These are phyloP conservation scores for Anastrepha ludens DNA, from an alignment of 1,140 invertebrate species.

Conservation along the genomic window DNA sequence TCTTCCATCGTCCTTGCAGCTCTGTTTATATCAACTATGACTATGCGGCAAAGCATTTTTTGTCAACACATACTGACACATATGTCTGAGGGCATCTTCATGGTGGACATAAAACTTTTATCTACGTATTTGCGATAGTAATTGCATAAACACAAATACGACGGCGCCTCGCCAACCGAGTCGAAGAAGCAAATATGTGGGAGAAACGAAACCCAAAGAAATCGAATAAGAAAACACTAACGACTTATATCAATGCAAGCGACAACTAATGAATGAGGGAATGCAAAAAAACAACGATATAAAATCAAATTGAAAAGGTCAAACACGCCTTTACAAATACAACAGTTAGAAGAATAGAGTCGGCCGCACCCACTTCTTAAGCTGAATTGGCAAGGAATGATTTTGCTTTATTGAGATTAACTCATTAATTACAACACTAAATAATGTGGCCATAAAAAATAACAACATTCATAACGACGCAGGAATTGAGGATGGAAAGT, in stretches of 20 bases:
- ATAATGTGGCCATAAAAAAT: slow-evolving; percentile 45
- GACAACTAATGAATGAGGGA: slow-evolving; percentile 2
- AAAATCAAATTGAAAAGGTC: not conserved
- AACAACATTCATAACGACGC: slow-evolving; percentile 29
- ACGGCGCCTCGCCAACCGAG: no score
- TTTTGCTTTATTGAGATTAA: slow-evolving; percentile 46
- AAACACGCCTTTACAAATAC: not conserved
- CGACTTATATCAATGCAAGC: not conserved
- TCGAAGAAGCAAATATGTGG: no score
- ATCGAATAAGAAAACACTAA: not conserved
- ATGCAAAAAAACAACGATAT: not conserved
- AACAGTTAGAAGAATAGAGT: not conserved
- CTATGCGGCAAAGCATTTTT: no score
- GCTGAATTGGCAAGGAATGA: not conserved
- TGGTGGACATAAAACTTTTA: no score
- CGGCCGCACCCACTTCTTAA: not conserved
- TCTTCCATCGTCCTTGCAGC: no score
- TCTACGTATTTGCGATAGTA: no score
- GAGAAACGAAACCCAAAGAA: no score
- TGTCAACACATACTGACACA: no score
- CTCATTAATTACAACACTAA: slow-evolving; percentile 44
- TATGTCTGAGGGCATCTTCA: no score
- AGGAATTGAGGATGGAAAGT: not conserved
- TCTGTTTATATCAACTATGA: no score
- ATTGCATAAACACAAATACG: no score